These are phyloP conservation scores for Lepas anatifera DNA, from an alignment of 2,888 invertebrate genomes.

Conservation along the genomic window DNA sequence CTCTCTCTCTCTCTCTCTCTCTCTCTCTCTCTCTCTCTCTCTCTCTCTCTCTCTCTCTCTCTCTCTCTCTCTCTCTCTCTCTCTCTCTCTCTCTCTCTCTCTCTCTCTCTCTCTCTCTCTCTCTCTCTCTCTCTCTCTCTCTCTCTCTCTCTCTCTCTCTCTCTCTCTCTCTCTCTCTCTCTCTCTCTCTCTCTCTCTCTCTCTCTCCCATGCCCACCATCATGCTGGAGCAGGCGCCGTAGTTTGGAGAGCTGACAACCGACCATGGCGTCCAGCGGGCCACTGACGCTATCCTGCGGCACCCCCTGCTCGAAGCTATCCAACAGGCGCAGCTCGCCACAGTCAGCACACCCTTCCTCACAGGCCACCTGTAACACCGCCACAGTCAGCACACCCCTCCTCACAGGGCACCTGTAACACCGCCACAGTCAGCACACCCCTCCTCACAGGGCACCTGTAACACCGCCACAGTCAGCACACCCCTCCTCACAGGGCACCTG, in stretches of 20 bases:
- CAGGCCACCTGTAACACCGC: not conserved
- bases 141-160: not conserved
- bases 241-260: not conserved
- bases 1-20: not conserved
- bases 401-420: not conserved
- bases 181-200: slow-evolving; percentile 12
- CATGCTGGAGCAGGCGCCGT: too few species aligned
- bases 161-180: slow-evolving; percentile 13
- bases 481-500: too few species aligned
- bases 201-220: slow-evolving; percentile 9
- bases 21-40: not conserved
- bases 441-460: too few species aligned
- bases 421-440: too few species aligned
- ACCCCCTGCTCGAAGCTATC: not conserved
- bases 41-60: not conserved
- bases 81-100: slow-evolving; percentile 2
- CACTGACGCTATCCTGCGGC: not conserved
- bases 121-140: not conserved
- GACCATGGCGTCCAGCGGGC: not conserved
- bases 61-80: not conserved
- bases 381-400: too few species aligned
- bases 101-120: slow-evolving; percentile 1
- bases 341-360: not conserved
- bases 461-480: too few species aligned
- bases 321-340: not conserved